Evolutionary conservation across 2,797 vertebrate genomes (phyloP), one percentile per base, ranked within the genome.

Genomic region (Gorsachius magnificus): DNA sequence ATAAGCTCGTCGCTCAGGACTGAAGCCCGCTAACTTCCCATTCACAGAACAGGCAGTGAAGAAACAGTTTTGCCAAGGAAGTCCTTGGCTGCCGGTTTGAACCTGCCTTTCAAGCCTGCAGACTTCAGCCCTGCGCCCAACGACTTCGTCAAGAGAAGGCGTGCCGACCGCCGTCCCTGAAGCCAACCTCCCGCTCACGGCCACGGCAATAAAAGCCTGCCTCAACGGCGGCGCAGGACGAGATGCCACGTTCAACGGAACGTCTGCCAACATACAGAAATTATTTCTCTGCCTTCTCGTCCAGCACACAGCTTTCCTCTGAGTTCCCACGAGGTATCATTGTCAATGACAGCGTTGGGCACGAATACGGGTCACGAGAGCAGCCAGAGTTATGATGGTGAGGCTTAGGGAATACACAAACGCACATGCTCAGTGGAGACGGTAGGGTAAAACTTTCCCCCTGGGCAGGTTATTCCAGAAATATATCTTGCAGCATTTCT

Each of bases 391-490:
- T 58, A 21, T 3, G 48, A n/a, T 13, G 31, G 41, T 6, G 31
- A 65, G 60, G 75, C 75, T 53, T 18, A 83, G 68, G 53, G 72
- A 63, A 26, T 6, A 12, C 21, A 38, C 2, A 28, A 43, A 9
- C 0, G 2, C 69, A 35, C 83, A 26, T 15, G 88, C 88, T 88
- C 50, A 1, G 45, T 58, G 26, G 50, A 50, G 65, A 1, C 4
- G 69, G 69, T 4, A 86, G 80, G 66, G 69, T 18, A 79, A 79
- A 93, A 65, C 66, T 87, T 83, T 46, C 93, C 88, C 86, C 6
- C 24, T 26, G 88, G 94, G 89, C 85, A 93, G 76, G 70, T 92
- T 92, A 88, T 82, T 93, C 93, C 90, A 90, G 89, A 95, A 93
- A 93, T 95, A 69, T 2, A 94, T 93, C 77, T 92, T 26, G 41